Evolutionary conservation across 2,888 invertebrate species (phyloP).

Genomic region (Tetranychus truncatus): DNA sequence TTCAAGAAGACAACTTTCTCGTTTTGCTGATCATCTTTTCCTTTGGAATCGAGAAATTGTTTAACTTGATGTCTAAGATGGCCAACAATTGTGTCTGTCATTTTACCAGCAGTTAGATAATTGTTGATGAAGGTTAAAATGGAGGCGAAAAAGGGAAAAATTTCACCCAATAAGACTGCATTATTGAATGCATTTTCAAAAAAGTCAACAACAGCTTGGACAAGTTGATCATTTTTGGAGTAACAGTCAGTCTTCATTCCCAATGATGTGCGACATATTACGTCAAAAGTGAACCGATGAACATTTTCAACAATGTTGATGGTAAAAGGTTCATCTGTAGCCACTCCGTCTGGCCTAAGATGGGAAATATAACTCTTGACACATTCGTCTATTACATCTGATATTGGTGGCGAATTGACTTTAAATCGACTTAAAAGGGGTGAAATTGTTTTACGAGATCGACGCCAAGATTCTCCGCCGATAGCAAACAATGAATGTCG

Average conservation of each 20-base stretch:
- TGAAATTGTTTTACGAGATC: conserved; percentile 13
- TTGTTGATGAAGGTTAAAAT: conserved; percentile 28
- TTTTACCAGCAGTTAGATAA: conserved; percentile 29
- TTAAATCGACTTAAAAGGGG: conserved; percentile 15
- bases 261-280: conserved; percentile 37
- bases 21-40: background rate
- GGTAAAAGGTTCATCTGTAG: conserved; percentile 10
- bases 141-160: conserved; percentile 29
- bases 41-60: background rate
- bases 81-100: conserved; percentile 29
- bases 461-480: conserved; percentile 15
- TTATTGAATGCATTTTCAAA: conserved; percentile 29
- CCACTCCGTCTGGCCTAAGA: background rate
- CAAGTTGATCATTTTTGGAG: conserved; percentile 8
- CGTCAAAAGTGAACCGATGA: conserved; percentile 38
- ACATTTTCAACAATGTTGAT: conserved; percentile 35
- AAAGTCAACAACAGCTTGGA: conserved; percentile 28
- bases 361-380: background rate
- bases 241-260: conserved; percentile 30
- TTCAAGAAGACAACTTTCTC: background rate
- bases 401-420: background rate
- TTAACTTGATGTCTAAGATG: background rate
- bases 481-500: conserved; percentile 13
- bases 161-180: conserved; percentile 28
- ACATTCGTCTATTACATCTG: background rate